A percentile compares a stretch with the other conserved stretches of the same genome.
phyloP scores from a whole-genome alignment of 1,140 invertebrate species.

The Drosophila nannoptera region DNA sequence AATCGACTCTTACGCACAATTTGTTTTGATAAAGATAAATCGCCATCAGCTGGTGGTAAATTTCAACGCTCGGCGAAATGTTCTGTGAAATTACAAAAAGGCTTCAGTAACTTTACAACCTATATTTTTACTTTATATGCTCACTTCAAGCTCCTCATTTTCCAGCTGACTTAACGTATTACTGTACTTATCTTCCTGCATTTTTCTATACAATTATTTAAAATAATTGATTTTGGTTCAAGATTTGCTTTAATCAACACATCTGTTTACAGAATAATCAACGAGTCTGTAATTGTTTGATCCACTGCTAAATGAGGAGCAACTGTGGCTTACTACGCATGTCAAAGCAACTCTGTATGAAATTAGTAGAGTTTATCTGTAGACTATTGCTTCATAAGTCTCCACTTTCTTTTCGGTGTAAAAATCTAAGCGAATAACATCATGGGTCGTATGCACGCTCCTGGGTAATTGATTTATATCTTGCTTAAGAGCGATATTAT shows the following conservation, averaged over 20 bases:
- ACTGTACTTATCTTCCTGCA: conserved; percentile 60
- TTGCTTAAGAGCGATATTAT: conserved; percentile 19
- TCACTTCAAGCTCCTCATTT: conserved; percentile 59
- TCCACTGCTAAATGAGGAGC: conserved; percentile 8
- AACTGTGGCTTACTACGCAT: neutral
- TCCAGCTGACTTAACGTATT: conserved; percentile 48
- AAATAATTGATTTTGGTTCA: conserved; percentile 10
- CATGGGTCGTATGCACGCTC: conserved; percentile 77
- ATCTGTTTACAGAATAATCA: conserved; percentile 1
- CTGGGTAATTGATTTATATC: conserved; percentile 61
- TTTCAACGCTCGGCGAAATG: conserved; percentile 40
- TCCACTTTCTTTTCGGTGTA: conserved; percentile 74
- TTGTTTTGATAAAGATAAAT: conserved; percentile 68
- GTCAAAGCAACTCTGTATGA: conserved; percentile 24
- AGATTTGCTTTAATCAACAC: conserved; percentile 5
- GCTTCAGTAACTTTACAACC: neutral
- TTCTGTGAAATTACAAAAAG: conserved; percentile 33
- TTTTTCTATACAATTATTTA: conserved; percentile 35
- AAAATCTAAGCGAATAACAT: conserved; percentile 71
- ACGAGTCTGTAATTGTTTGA: conserved; percentile 14
- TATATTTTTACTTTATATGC: neutral
- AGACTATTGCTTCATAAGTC: conserved; percentile 56
- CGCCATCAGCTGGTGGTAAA: conserved; percentile 60
- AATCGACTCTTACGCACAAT: conserved; percentile 35
- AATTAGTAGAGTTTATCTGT: conserved; percentile 33